A percentile compares a stretch with the other conserved stretches of the same genome.
Conservation (phyloP, 2,113 vertebrate genomes). For the Xenopus borealis region DNA sequence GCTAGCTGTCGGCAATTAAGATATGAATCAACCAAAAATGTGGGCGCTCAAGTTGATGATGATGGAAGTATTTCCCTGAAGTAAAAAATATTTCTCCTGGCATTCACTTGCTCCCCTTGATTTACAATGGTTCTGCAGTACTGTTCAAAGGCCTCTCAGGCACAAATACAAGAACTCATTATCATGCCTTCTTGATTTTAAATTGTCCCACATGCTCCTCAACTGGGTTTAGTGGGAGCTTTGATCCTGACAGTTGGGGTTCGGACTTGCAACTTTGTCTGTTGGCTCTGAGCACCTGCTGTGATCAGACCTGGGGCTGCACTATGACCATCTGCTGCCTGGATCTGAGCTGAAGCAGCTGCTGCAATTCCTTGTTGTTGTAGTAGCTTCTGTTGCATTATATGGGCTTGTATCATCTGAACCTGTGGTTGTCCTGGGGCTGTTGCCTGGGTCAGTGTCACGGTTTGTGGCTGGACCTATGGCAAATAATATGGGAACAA, state of each 20-base stretch:
- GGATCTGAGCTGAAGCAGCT: conserved; percentile 65
- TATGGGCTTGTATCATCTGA: conserved; percentile 65
- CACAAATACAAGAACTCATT: neutral
- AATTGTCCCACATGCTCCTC: neutral
- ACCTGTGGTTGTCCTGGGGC: conserved; percentile 60
- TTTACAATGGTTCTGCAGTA: neutral
- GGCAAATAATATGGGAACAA: conserved; percentile 37
- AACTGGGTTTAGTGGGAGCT: conserved; percentile 74
- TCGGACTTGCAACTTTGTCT: conserved; percentile 68
- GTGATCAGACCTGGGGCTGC: conserved; percentile 60
- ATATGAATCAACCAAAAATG: no score
- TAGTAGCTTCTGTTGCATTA: conserved; percentile 72
- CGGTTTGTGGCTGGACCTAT: conserved; percentile 67
- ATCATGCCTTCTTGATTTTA: neutral
- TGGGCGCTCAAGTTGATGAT: neutral
- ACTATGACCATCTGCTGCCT: conserved; percentile 63
- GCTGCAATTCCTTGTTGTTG: conserved; percentile 57
- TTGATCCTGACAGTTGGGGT: conserved; percentile 71
- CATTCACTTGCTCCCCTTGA: neutral
- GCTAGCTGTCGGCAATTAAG: neutral
- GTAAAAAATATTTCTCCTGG: neutral
- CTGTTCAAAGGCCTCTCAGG: neutral
- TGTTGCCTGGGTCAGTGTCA: conserved; percentile 66
- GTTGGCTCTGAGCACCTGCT: conserved; percentile 61
- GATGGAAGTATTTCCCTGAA: conserved; percentile 2